Percentiles rank a stretch among this genome's conserved stretches.
Conservation (phyloP, 2,113 vertebrate species). For the Microcebus lehilahytsara region DNA sequence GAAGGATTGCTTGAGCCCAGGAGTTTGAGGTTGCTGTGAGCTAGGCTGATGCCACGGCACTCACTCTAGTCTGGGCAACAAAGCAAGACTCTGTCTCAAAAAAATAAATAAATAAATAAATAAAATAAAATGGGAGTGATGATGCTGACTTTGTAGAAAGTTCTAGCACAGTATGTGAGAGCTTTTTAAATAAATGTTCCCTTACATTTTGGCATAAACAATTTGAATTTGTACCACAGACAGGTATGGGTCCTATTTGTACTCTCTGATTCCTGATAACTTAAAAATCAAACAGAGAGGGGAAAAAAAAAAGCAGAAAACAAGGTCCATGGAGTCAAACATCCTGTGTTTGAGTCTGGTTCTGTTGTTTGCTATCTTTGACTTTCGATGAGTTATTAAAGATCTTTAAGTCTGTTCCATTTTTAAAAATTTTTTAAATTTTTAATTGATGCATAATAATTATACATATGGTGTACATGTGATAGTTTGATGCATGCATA, state of each 20-base stretch:
- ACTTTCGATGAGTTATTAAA: background rate
- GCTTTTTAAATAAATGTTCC: background rate
- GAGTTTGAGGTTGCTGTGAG: too few relatives aligned
- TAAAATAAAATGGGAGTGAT: background rate
- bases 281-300: background rate
- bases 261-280: background rate
- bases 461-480: background rate
- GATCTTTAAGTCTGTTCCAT: background rate
- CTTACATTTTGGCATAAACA: background rate
- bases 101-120: too few relatives aligned
- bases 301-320: background rate
- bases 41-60: too few relatives aligned
- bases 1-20: too few relatives aligned
- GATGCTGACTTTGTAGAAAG: background rate
- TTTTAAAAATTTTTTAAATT: background rate
- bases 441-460: background rate
- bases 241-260: background rate
- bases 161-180: background rate
- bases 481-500: background rate
- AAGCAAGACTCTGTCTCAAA: too few relatives aligned
- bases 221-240: background rate
- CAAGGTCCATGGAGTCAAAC: background rate
- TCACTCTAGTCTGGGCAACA: too few relatives aligned
- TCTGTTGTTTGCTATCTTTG: background rate
- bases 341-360: conserved; percentile 13